These are phyloP conservation scores for Zingel zingel DNA, from an alignment of 2,113 vertebrate genomes.

Conservation along the genomic window DNA sequence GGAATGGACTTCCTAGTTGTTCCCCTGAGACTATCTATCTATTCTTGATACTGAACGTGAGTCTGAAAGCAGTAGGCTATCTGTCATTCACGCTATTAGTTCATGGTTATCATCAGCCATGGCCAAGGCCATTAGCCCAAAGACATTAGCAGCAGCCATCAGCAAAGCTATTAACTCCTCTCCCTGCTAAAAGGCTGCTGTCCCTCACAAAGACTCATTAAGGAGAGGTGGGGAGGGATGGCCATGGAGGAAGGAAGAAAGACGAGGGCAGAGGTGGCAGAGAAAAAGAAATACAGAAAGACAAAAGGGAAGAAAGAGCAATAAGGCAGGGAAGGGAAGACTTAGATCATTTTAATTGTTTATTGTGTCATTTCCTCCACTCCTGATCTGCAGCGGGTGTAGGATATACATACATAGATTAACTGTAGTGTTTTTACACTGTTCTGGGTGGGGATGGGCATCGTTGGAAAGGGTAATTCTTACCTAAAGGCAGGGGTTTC, in stretches of 20 bases:
- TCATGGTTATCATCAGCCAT: conserved; percentile 72
- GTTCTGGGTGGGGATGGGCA: neutral
- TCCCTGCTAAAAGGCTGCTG: conserved; percentile 71
- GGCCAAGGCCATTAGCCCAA: conserved; percentile 77
- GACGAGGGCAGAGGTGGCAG: conserved; percentile 19
- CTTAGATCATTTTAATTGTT: conserved; percentile 48
- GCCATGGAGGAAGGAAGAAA: conserved; percentile 23
- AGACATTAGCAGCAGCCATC: conserved; percentile 79
- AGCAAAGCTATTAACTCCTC: conserved; percentile 73
- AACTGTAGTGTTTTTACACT: neutral
- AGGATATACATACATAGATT: neutral
- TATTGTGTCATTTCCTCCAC: conserved; percentile 11
- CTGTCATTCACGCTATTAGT: conserved; percentile 75
- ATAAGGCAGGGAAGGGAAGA: conserved; percentile 7
- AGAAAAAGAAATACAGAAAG: conserved; percentile 29
- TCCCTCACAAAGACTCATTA: conserved; percentile 79
- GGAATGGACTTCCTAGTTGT: conserved; percentile 51
- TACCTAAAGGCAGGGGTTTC: neutral
- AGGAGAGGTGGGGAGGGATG: conserved; percentile 38
- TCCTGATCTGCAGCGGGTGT: conserved; percentile 20
- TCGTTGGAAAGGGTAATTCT: neutral
- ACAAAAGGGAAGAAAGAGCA: neutral
- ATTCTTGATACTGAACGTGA: conserved; percentile 52
- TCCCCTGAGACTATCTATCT: conserved; percentile 68
- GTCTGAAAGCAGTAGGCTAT: conserved; percentile 68